A percentile compares a stretch with the other conserved stretches of the same genome.
Evolutionary conservation across 1,140 invertebrate genomes (phyloP).

Genomic region (Zaprionus nigranus): DNA sequence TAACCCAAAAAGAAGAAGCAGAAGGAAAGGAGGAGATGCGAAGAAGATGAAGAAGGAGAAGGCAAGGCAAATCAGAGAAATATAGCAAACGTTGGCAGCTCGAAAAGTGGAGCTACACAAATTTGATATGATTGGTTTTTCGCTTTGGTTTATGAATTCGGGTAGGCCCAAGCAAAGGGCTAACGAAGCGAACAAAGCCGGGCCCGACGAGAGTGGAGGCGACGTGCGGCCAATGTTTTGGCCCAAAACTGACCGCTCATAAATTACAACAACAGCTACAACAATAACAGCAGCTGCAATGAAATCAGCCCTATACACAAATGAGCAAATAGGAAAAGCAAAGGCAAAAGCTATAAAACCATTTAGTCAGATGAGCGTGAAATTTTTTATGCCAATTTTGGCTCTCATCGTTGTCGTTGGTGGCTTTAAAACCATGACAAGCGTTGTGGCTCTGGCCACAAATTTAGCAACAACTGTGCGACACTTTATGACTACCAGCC

Average conservation of each 20-base stretch:
- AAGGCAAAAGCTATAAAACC: slow-evolving; percentile 77
- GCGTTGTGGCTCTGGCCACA: slow-evolving; percentile 43
- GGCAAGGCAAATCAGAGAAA: slow-evolving; percentile 39
- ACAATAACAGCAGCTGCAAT: slow-evolving; percentile 38
- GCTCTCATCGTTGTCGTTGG: not conserved
- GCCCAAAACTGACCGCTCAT: slow-evolving; percentile 73
- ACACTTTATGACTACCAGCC: slow-evolving; percentile 67
- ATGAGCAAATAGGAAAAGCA: slow-evolving; percentile 79
- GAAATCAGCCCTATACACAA: slow-evolving; percentile 68
- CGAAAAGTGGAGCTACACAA: slow-evolving; percentile 37
- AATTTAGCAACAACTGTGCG: slow-evolving; percentile 73
- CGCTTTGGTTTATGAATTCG: slow-evolving; percentile 36
- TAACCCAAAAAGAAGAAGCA: slow-evolving; percentile 24
- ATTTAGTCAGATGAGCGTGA: slow-evolving; percentile 79
- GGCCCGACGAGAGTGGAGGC: slow-evolving; percentile 12
- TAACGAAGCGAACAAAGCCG: slow-evolving; percentile 61
- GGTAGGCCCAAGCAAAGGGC: slow-evolving; percentile 24
- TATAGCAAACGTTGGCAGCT: slow-evolving; percentile 41
- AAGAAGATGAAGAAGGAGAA: not conserved
- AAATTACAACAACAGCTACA: slow-evolving; percentile 61
- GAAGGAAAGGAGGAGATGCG: not conserved
- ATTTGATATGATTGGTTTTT: slow-evolving; percentile 56
- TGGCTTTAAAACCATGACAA: slow-evolving; percentile 44
- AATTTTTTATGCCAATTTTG: slow-evolving; percentile 56
- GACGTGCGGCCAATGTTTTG: slow-evolving; percentile 11